Evolutionary conservation across 1,140 invertebrate species (phyloP).

Genomic region (Papilio xuthus): DNA sequence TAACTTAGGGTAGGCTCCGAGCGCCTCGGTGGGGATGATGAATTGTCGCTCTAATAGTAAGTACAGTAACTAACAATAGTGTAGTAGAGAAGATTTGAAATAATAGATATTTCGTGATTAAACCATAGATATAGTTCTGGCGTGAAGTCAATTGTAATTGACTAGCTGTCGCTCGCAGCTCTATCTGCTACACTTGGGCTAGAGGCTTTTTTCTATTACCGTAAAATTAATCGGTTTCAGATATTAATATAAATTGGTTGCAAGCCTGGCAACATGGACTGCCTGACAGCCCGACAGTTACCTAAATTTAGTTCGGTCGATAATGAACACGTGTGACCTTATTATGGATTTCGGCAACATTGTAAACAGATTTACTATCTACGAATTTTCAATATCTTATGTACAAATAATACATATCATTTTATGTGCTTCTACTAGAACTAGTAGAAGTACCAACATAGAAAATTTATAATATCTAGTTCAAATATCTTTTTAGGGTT

Average conservation of each 20-base stretch:
- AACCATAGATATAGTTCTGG: too few relatives aligned
- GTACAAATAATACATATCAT: too few relatives aligned
- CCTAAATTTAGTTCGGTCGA: background rate
- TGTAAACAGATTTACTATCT: background rate
- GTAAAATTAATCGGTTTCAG: background rate
- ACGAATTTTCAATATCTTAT: background rate
- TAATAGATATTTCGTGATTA: too few relatives aligned
- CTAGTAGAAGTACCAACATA: too few relatives aligned
- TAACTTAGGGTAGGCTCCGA: too few relatives aligned
- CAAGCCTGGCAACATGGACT: background rate
- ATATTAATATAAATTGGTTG: background rate
- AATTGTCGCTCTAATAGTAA: too few relatives aligned
- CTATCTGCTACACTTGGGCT: background rate
- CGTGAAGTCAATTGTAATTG: too few relatives aligned
- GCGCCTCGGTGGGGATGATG: too few relatives aligned
- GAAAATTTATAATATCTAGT: background rate
- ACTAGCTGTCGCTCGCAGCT: too few relatives aligned
- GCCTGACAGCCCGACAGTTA: background rate
- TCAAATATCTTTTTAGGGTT: background rate
- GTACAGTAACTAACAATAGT: too few relatives aligned
- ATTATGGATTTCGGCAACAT: background rate
- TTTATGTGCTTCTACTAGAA: too few relatives aligned
- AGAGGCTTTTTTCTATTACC: background rate
- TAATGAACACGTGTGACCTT: conserved; percentile 1
- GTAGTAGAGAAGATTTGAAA: too few relatives aligned